Evolutionary conservation across 30 jellyfish, hydroid and myxozoan genomes (phyloP), one percentile per base, ranked within the genome.

Genomic region (Hydractinia echinata): DNA sequence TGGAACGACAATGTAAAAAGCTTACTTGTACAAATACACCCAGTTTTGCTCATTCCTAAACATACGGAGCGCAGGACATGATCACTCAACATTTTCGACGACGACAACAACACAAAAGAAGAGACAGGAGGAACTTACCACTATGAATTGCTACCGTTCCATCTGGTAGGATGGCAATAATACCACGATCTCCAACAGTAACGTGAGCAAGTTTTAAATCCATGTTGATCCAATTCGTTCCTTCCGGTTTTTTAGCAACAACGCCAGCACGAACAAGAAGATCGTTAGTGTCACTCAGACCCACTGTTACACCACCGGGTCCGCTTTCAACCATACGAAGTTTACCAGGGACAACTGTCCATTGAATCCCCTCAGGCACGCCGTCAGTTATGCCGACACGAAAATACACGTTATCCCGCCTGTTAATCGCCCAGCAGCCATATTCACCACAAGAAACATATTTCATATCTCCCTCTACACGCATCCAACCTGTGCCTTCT

Each of bases 371-470:
- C 56, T 88, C 88, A 4, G 99, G 99, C 54, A 39, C 61, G 4
- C 54, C 76, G 5, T 76, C 81, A 53, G 90, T 71, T 8, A 93
- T 92, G 16, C 95, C 96, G 30, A 68, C 81, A 6, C 99, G 87
- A 89, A 93, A 87, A 77, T 53, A 93, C 8, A 93, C 81, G 11
- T 86, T 93, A 84, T 80, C 87, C 54, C 85, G 88, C 61, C 81
- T 88, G 77, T 84, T 86, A 0, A 88, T 91, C 20, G 95, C 96
- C 99, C 99, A 93, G 83, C 99, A 93, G 21, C 96, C 96, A 55
- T 7, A 93, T 53, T 82, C 96, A 8, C 99, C 99, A 62, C 99
- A 93, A 7, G 99, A 87, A 1, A 93, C 86, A 79, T 93, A 91
- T 67, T 91, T 91, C 79, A 91, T 77, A 53, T 80, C 76, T 11